Evolutionary conservation across 1,140 invertebrate genomes (phyloP).

Genomic region (Contarinia nasturtii): DNA sequence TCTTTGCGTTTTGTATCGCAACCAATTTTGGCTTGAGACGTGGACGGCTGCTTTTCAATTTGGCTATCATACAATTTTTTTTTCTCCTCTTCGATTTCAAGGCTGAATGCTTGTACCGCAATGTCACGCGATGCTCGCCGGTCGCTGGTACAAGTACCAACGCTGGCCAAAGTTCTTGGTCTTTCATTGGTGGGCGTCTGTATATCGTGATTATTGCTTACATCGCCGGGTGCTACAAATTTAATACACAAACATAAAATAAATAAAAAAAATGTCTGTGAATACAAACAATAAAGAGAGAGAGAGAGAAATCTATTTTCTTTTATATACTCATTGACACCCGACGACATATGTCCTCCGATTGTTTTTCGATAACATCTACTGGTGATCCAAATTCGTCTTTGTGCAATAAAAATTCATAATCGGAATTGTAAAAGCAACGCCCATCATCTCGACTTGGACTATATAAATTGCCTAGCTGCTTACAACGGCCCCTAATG

Average conservation of each 20-base stretch:
- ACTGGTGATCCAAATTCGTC: no score
- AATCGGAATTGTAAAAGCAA: neutral
- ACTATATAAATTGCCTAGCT: conserved; percentile 15
- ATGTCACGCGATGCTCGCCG: neutral
- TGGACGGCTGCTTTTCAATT: no score
- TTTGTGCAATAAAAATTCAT: neutral
- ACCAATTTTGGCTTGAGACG: no score
- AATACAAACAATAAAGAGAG: neutral
- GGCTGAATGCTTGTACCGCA: neutral
- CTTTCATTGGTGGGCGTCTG: no score
- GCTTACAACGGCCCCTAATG: conserved; percentile 18
- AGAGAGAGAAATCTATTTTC: no score
- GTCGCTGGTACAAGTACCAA: no score
- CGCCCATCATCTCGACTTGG: conserved; percentile 7
- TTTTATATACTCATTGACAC: conserved; percentile 21
- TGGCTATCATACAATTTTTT: no score
- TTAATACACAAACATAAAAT: neutral
- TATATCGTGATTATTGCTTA: no score
- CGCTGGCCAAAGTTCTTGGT: no score
- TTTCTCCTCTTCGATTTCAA: neutral
- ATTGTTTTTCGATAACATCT: conserved; percentile 9
- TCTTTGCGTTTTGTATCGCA: no score
- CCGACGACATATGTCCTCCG: conserved; percentile 23
- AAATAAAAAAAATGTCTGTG: neutral
- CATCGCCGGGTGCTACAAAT: neutral